phyloP scores from a whole-genome alignment of 2,797 vertebrate species.

The Takifugu rubripes region DNA sequence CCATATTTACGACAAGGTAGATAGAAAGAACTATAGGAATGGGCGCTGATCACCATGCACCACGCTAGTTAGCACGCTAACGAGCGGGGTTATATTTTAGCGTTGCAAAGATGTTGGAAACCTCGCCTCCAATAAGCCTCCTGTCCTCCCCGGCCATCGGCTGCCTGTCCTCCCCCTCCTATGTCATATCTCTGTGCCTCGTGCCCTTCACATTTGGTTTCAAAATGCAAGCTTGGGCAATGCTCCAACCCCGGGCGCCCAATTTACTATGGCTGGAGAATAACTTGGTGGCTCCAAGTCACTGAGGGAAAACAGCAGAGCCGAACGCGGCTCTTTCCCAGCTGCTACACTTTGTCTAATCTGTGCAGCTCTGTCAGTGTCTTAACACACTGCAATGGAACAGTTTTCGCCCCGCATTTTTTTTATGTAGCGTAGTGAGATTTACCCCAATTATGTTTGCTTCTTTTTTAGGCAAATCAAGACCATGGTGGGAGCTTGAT shows the following conservation, averaged over 20 bases:
- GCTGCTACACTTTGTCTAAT: constrained; percentile 54
- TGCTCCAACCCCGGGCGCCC: constrained; percentile 64
- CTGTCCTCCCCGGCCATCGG: constrained; percentile 32
- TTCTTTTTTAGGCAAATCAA: constrained; percentile 48
- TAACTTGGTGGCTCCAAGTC: constrained; percentile 61
- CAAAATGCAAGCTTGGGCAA: constrained; percentile 66
- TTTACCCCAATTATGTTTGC: constrained; percentile 54
- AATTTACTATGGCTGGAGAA: constrained; percentile 73
- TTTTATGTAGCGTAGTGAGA: constrained; percentile 45
- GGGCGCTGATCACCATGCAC: constrained; percentile 56
- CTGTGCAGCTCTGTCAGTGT: constrained; percentile 56
- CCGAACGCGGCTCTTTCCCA: constrained; percentile 52
- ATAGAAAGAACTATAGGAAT: constrained; percentile 41
- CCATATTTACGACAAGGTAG: constrained; percentile 77
- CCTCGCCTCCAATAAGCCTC: constrained; percentile 45
- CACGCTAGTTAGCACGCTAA: constrained; percentile 66
- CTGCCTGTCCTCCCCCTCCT: constrained; percentile 27
- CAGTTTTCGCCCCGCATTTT: constrained; percentile 50
- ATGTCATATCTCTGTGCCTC: constrained; percentile 72
- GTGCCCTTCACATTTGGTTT: constrained; percentile 62
- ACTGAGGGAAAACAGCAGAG: constrained; percentile 55
- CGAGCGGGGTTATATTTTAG: constrained; percentile 62
- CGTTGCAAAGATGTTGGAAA: constrained; percentile 58
- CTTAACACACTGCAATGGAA: constrained; percentile 52
- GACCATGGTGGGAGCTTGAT: constrained; percentile 38